Conservation (phyloP, 2,888 invertebrate genomes). For the Choristoneura rosaceana region DNA sequence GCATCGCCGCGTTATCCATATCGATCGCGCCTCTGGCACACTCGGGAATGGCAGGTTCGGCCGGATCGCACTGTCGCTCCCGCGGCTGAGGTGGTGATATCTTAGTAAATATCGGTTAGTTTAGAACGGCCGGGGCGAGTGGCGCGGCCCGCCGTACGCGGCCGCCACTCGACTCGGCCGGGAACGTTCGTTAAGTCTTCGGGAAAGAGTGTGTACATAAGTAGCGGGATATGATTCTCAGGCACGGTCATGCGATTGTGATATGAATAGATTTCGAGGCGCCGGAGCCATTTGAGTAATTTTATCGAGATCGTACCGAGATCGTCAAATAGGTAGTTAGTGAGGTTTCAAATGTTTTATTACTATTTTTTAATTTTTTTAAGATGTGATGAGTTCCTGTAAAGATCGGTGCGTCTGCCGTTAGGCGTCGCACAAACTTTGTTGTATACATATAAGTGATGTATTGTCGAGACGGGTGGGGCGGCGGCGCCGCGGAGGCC, state of each 20-base stretch:
- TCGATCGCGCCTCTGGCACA: slow-evolving; percentile 76
- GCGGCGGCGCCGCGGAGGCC: slow-evolving; percentile 45
- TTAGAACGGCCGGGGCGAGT: slow-evolving; percentile 59
- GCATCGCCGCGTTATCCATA: slow-evolving; percentile 65
- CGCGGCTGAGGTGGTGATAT: slow-evolving; percentile 70
- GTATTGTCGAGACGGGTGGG: slow-evolving; percentile 55
- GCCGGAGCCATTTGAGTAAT: slow-evolving; percentile 82
- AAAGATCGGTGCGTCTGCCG: slow-evolving; percentile 73
- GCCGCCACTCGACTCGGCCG: slow-evolving; percentile 55
- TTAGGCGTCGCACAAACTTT: slow-evolving; percentile 68
- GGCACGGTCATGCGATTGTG: slow-evolving; percentile 85
- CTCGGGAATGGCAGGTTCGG: slow-evolving; percentile 70
- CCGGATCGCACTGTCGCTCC: slow-evolving; percentile 64
- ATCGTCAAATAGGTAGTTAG: slow-evolving; percentile 84
- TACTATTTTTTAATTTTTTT: slow-evolving; percentile 80
- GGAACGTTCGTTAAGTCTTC: slow-evolving; percentile 61
- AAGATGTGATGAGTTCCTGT: slow-evolving; percentile 86
- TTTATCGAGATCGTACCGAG: slow-evolving; percentile 80
- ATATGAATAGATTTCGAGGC: slow-evolving; percentile 84
- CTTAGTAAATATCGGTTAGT: slow-evolving; percentile 73
- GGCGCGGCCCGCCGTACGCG: slow-evolving; percentile 44
- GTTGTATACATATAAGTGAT: slow-evolving; percentile 80
- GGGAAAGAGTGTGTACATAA: slow-evolving; percentile 83
- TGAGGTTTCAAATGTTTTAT: slow-evolving; percentile 85
- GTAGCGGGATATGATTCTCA: slow-evolving; percentile 84